These are phyloP conservation scores for Cossypha dichroa DNA, from an alignment of 2,797 vertebrate species.

Conservation along the genomic window DNA sequence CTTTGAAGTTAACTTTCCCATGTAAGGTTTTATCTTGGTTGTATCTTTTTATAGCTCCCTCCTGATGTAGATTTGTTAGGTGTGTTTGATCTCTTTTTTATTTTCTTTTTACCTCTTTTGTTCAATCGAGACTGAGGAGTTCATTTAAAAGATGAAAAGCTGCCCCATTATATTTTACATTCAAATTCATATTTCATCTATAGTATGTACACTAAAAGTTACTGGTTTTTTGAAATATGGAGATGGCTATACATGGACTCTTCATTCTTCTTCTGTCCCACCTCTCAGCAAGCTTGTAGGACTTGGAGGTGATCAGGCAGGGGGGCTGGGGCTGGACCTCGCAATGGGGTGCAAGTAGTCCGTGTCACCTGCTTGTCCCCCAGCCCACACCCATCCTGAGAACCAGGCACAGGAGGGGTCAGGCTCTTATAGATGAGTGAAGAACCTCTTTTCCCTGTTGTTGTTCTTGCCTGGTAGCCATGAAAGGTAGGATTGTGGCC, in stretches of 20 bases:
- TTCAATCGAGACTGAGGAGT: accelerated
- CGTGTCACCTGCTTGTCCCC: neutral
- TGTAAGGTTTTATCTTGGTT: slow-evolving; percentile 36
- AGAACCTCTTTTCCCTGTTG: accelerated
- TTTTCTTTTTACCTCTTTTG: neutral
- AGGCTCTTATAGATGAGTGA: accelerated
- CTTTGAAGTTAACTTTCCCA: neutral
- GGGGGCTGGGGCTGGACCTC: neutral
- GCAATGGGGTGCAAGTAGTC: accelerated
- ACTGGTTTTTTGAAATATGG: neutral
- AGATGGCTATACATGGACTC: neutral
- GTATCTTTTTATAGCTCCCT: slow-evolving; percentile 40
- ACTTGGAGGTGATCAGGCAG: neutral
- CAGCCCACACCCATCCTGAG: neutral
- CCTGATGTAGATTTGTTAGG: neutral
- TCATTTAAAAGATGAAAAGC: neutral
- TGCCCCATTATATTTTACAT: neutral
- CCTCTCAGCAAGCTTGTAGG: neutral
- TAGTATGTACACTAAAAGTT: neutral
- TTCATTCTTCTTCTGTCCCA: neutral
- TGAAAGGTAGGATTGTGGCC: neutral
- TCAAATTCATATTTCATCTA: neutral
- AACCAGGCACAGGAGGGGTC: accelerated
- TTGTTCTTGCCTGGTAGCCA: neutral
- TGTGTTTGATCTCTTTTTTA: neutral